A percentile compares a stretch with the other conserved stretches of the same genome.
phyloP scores from a whole-genome alignment of 2,888 invertebrate genomes.

The Eueremaeus valkanovi region DNA sequence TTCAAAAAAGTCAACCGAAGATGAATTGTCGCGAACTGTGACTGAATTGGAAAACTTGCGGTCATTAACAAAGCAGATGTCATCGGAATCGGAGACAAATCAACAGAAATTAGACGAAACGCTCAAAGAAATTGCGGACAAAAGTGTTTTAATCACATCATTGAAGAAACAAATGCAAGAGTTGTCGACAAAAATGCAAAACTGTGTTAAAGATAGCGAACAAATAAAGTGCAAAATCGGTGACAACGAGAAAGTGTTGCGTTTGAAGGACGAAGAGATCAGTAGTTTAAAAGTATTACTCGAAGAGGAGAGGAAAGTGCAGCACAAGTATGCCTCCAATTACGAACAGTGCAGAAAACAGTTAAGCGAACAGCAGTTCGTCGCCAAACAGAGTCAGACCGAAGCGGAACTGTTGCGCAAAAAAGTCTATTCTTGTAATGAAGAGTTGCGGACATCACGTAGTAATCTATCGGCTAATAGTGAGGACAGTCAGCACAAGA shows the following conservation, averaged over 20 bases:
- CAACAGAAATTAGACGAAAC: constrained; percentile 9
- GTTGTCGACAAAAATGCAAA: neutral
- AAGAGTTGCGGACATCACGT: neutral
- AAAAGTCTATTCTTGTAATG: constrained; percentile 48
- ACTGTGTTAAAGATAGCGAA: neutral
- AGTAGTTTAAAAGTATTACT: constrained; percentile 30
- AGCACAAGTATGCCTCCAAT: constrained; percentile 22
- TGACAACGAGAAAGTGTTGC: constrained; percentile 9
- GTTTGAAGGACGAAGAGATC: constrained; percentile 26
- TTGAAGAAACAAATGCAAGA: constrained; percentile 27
- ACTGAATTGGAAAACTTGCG: constrained; percentile 8
- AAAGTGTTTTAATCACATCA: neutral
- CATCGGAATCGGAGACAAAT: neutral
- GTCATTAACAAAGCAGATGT: neutral
- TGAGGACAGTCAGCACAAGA: neutral
- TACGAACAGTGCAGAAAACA: constrained; percentile 45
- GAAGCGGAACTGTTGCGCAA: constrained; percentile 57
- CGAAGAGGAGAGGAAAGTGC: constrained; percentile 48
- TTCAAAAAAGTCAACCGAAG: constrained; percentile 17
- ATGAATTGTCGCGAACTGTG: constrained; percentile 9
- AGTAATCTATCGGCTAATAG: neutral
- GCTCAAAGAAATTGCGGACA: constrained; percentile 18
- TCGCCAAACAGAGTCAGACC: constrained; percentile 55
- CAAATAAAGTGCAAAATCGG: neutral
- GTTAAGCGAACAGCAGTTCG: constrained; percentile 50